Evolutionary conservation across 2,113 vertebrate genomes (phyloP).

Genomic region (Prolemur simus): DNA sequence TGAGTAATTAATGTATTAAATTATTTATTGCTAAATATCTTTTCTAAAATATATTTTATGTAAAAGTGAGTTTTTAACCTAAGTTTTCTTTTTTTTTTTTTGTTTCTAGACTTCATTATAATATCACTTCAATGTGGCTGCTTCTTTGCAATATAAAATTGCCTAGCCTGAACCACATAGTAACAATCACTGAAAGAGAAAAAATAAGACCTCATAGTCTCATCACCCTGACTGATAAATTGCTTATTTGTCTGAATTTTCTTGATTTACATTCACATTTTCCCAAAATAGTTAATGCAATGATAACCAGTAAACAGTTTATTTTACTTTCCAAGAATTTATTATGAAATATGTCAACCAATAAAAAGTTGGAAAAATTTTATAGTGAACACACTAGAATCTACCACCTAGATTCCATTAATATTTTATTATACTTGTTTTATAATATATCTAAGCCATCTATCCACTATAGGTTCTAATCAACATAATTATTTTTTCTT

Average conservation of each 20-base stretch:
- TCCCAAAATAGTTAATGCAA: background rate
- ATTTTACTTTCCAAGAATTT: constrained; percentile 6
- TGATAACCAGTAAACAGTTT: background rate
- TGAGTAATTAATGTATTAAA: background rate
- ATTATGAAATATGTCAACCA: background rate
- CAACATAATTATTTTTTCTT: constrained; percentile 2
- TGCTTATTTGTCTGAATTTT: background rate
- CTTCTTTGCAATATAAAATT: background rate
- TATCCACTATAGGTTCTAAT: background rate
- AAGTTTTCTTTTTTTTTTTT: background rate
- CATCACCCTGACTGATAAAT: background rate
- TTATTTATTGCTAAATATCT: background rate
- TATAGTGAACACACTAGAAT: background rate
- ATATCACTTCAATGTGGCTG: background rate
- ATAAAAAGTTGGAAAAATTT: background rate
- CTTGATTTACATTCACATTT: background rate
- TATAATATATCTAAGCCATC: background rate
- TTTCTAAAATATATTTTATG: background rate
- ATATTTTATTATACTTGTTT: background rate
- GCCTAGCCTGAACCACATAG: background rate
- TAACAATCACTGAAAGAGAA: background rate
- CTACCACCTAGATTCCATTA: background rate
- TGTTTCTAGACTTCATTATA: background rate
- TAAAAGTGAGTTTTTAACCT: background rate
- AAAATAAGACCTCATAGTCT: background rate